phyloP scores from a whole-genome alignment of 2,797 vertebrate genomes.

The Acropternis orthonyx region DNA sequence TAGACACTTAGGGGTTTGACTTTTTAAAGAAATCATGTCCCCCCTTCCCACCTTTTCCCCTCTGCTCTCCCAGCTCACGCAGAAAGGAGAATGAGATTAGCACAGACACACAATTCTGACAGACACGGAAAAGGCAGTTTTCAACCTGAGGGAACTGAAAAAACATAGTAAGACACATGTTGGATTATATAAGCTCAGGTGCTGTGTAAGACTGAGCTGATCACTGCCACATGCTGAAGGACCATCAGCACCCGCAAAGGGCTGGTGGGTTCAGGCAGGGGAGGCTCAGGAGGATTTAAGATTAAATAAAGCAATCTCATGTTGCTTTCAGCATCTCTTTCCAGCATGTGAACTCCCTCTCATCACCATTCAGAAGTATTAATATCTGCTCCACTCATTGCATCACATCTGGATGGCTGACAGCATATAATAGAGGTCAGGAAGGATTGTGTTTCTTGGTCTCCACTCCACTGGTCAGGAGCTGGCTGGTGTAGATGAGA shows the following conservation, averaged over 20 bases:
- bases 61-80: neutral
- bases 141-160: neutral
- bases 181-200: neutral
- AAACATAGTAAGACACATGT: neutral
- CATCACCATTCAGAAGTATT: neutral
- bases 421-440: constrained; percentile 46
- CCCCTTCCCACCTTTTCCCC: neutral
- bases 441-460: constrained; percentile 13
- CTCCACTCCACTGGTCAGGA: constrained; percentile 26
- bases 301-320: neutral
- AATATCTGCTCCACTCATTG: constrained; percentile 39
- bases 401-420: constrained; percentile 38
- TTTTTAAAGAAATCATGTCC: neutral
- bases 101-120: neutral
- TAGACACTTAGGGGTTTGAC: neutral
- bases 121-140: neutral
- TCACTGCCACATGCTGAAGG: neutral
- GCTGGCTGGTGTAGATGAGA: neutral
- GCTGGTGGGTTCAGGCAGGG: neutral
- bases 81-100: neutral
- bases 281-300: neutral
- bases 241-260: neutral
- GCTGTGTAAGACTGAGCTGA: accelerated
- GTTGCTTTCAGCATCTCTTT: neutral
- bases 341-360: neutral